Conservation (phyloP, 2,888 invertebrate genomes). For the Sphaerophoria taeniata region DNA sequence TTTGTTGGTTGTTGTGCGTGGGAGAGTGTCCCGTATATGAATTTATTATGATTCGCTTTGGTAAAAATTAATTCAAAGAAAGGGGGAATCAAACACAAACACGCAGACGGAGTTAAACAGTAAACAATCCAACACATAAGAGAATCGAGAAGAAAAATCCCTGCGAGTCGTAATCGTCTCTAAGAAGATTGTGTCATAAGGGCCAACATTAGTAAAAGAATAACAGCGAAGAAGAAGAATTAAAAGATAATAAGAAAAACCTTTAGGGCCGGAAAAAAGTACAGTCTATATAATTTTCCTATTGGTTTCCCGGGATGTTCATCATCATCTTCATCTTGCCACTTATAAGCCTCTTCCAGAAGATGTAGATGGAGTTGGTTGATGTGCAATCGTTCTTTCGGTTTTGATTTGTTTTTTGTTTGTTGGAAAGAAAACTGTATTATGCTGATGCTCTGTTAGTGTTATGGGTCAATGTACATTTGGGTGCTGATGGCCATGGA, state of each 20-base stretch:
- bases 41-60: slow-evolving; percentile 52
- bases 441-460: slow-evolving; percentile 57
- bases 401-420: slow-evolving; percentile 15
- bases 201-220: background rate
- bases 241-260: slow-evolving; percentile 16
- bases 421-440: slow-evolving; percentile 46
- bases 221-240: background rate
- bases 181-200: slow-evolving; percentile 28
- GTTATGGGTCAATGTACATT: slow-evolving; percentile 70
- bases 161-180: slow-evolving; percentile 42
- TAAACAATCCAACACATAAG: slow-evolving; percentile 20
- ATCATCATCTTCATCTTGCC: background rate
- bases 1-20: slow-evolving; percentile 51
- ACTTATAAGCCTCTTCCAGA: background rate
- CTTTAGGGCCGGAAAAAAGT: slow-evolving; percentile 58
- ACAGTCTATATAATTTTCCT: slow-evolving; percentile 70
- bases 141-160: slow-evolving; percentile 41
- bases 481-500: slow-evolving; percentile 41
- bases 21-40: slow-evolving; percentile 70
- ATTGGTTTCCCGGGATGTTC: slow-evolving; percentile 45
- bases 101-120: slow-evolving; percentile 20
- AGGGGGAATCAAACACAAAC: slow-evolving; percentile 50
- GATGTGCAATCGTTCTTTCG: slow-evolving; percentile 32
- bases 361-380: background rate
- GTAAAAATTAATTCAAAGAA: slow-evolving; percentile 55